Evolutionary conservation across 92 coral and sea anemone species (phyloP).

Genomic region (Plumapathes pennacea): DNA sequence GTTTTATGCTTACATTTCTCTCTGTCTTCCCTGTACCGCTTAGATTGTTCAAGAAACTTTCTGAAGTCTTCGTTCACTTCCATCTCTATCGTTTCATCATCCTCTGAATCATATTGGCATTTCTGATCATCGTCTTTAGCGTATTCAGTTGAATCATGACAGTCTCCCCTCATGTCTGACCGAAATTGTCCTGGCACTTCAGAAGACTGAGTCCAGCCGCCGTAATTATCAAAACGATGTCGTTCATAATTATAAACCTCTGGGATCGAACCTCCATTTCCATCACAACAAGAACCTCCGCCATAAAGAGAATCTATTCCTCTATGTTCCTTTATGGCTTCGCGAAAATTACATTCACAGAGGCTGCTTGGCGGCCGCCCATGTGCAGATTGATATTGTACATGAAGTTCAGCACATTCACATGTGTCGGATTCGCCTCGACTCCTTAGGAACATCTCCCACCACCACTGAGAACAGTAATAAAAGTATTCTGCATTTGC

Average conservation of each 20-base stretch:
- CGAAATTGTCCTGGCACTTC: too few species aligned
- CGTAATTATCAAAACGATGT: too few species aligned
- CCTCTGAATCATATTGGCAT: background rate
- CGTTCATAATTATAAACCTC: too few species aligned
- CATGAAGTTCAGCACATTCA: constrained; percentile 32
- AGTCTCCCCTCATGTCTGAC: background rate
- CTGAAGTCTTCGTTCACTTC: constrained; percentile 81
- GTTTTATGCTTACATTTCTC: constrained; percentile 78
- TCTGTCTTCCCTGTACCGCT: constrained; percentile 83
- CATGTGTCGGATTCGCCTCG: too few species aligned
- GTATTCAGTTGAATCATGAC: background rate
- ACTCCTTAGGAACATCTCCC: constrained; percentile 49
- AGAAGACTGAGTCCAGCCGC: too few species aligned
- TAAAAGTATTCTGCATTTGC: constrained; percentile 45
- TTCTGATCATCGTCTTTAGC: background rate
- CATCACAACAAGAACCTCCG: too few species aligned
- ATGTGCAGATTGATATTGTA: background rate
- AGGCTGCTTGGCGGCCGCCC: too few species aligned
- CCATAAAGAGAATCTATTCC: too few species aligned
- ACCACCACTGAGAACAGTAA: constrained; percentile 57
- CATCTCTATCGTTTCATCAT: constrained; percentile 43
- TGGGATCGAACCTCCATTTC: too few species aligned
- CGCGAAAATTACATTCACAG: too few species aligned
- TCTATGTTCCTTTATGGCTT: too few species aligned
- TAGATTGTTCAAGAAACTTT: constrained; percentile 88